phyloP scores from a whole-genome alignment of 2,888 invertebrate species.

The Mesochorus sp. region DNA sequence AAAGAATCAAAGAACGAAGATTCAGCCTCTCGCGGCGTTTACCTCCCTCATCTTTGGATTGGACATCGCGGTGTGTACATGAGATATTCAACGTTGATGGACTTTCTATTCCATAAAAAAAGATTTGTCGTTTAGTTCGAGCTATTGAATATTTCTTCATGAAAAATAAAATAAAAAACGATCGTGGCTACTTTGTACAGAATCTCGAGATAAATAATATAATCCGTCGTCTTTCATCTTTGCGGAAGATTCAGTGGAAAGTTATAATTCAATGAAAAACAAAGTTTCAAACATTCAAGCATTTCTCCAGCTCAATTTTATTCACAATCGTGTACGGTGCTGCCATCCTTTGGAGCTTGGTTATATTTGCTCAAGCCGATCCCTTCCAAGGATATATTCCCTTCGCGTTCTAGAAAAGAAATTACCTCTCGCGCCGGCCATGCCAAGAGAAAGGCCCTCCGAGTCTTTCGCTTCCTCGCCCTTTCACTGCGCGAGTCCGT shows the following conservation, averaged over 20 bases:
- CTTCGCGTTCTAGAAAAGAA: conserved; percentile 68
- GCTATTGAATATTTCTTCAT: no score
- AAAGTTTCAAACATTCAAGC: neutral
- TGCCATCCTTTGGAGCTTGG: conserved; percentile 59
- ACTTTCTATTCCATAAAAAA: conserved; percentile 56
- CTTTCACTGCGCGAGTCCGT: no score
- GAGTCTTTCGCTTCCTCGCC: conserved; percentile 11
- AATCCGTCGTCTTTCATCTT: no score
- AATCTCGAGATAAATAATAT: neutral
- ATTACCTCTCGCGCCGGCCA: conserved; percentile 67
- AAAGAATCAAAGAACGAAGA: conserved; percentile 61
- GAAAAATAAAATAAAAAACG: no score
- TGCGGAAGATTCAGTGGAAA: no score
- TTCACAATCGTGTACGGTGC: conserved; percentile 49
- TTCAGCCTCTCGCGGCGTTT: conserved; percentile 70
- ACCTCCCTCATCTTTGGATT: conserved; percentile 25
- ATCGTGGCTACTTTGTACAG: neutral
- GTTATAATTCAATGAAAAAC: neutral
- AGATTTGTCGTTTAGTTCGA: conserved; percentile 15
- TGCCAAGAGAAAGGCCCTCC: conserved; percentile 7
- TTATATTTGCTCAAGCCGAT: conserved; percentile 22
- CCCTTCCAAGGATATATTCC: conserved; percentile 49
- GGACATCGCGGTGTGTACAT: conserved; percentile 34
- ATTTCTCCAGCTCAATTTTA: neutral
- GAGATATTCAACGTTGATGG: conserved; percentile 64